phyloP scores from a whole-genome alignment of 2,888 invertebrate genomes.

The Xestia xanthographa region DNA sequence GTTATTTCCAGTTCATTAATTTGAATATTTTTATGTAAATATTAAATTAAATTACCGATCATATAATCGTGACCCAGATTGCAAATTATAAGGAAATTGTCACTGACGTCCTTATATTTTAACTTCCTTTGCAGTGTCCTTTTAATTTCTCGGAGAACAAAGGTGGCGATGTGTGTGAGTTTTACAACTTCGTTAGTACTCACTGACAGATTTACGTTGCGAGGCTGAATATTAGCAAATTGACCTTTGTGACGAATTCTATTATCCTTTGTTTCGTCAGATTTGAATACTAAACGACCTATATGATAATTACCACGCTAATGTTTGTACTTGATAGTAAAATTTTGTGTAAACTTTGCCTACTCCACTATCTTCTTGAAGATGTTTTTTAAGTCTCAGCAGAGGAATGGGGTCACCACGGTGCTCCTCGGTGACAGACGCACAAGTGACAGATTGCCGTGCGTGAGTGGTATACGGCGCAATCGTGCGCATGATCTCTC shows the following conservation, averaged over 20 bases:
- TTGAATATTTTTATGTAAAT: slow-evolving; percentile 57
- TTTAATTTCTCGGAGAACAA: slow-evolving; percentile 68
- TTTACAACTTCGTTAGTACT: slow-evolving; percentile 72
- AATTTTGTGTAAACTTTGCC: no score
- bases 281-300: slow-evolving; percentile 6
- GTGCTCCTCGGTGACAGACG: slow-evolving; percentile 42
- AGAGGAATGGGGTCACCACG: slow-evolving; percentile 59
- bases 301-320: neutral
- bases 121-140: slow-evolving; percentile 69
- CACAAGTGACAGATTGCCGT: slow-evolving; percentile 59
- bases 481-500: slow-evolving; percentile 47
- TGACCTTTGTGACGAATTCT: slow-evolving; percentile 52
- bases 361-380: neutral
- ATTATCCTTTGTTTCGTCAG: slow-evolving; percentile 47
- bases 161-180: slow-evolving; percentile 65
- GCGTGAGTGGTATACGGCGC: slow-evolving; percentile 39
- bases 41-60: slow-evolving; percentile 46
- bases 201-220: slow-evolving; percentile 76
- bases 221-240: slow-evolving; percentile 48
- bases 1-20: slow-evolving; percentile 50
- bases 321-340: no score
- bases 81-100: slow-evolving; percentile 68
- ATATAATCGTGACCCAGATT: slow-evolving; percentile 64
- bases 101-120: slow-evolving; percentile 68
- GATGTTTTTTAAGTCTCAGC: slow-evolving; percentile 40